A percentile compares a stretch with the other conserved stretches of the same genome.
Evolutionary conservation across 2,888 invertebrate genomes (phyloP).

Genomic region (Hydraecia micacea): DNA sequence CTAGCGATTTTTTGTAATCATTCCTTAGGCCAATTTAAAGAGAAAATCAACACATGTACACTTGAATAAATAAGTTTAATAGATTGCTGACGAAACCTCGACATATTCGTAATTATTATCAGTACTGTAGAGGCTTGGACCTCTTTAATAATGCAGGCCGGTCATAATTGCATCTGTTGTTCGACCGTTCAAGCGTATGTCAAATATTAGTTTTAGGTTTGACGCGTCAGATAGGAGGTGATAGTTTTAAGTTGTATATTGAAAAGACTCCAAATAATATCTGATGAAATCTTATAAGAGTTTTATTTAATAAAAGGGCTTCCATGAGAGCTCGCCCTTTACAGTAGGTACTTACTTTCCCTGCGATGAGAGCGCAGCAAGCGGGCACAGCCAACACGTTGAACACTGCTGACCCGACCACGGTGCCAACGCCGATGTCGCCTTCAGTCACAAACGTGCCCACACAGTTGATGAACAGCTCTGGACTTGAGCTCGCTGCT

Average conservation of each 20-base stretch:
- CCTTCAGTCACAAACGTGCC: constrained; percentile 95
- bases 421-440: constrained; percentile 94
- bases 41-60: neutral
- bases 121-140: too few relatives aligned
- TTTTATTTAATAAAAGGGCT: too few relatives aligned
- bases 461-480: constrained; percentile 95
- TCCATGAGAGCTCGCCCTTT: too few relatives aligned
- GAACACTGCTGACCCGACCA: constrained; percentile 95
- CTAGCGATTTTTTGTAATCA: neutral
- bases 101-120: neutral
- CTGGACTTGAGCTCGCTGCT: constrained; percentile 96
- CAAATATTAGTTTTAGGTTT: too few relatives aligned
- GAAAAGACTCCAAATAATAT: too few relatives aligned
- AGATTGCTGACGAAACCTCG: too few relatives aligned
- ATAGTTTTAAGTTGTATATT: too few relatives aligned
- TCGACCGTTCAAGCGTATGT: too few relatives aligned
- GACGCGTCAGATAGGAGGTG: too few relatives aligned
- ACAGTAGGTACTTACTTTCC: constrained; percentile 89
- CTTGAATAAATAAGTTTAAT: neutral
- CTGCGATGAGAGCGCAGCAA: constrained; percentile 92
- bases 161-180: too few relatives aligned
- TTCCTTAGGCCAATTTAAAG: neutral
- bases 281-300: too few relatives aligned
- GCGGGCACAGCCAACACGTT: constrained; percentile 94
- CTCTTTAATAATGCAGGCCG: too few relatives aligned